Base-by-base conservation (phyloP, 2,797 vertebrate species). In the Artibeus lituratus region DNA sequence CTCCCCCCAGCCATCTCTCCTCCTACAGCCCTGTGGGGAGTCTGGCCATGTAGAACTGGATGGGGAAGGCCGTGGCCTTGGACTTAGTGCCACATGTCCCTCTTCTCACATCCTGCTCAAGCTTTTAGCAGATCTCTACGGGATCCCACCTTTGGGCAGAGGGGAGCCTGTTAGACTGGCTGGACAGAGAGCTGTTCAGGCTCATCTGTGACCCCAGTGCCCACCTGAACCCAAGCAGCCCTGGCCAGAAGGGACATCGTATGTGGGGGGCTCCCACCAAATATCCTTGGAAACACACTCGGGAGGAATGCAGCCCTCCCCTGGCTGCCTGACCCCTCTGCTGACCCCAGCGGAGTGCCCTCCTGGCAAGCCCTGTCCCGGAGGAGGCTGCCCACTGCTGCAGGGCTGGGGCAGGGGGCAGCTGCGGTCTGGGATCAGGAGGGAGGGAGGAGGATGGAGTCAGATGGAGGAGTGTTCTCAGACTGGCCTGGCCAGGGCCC, bases 401-500 rank as follows among this genome's bases (percentile, higher is more conserved):
- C 39, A 32, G 32, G 70, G 32, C 67, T 62, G 69, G 93, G 93
- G 91, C 91, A 67, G 91, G 94, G 94, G 95, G 91, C 80, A 74
- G 96, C 87, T 39, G 76, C 3, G 44, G 86, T 84, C 82, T 4
- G 62, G 57, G 72, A 44, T 10, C 32, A 0, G 55, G 35, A 90
- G 92, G 94, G 90, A 80, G 94, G 74, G 82, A 53, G 95, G 97
- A 97, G 97, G 92, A 14, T 91, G 78, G 96, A 96, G 96, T 85
- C 96, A 76, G 85, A 93, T 88, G 89, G 89, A 78, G 22, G 95
- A 86, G 97, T 62, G 93, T 97, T 98, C 98, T 98, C 98, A 98
- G 94, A 92, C 95, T 92, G 90, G 96, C 96, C 94, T 12, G 93
- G 97, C 98, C 98, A 80, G 97, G 97, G 97, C 97, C 98, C 98